These are phyloP conservation scores for Schizotus pectinicornis DNA, from an alignment of 2,888 invertebrate species.

Conservation along the genomic window DNA sequence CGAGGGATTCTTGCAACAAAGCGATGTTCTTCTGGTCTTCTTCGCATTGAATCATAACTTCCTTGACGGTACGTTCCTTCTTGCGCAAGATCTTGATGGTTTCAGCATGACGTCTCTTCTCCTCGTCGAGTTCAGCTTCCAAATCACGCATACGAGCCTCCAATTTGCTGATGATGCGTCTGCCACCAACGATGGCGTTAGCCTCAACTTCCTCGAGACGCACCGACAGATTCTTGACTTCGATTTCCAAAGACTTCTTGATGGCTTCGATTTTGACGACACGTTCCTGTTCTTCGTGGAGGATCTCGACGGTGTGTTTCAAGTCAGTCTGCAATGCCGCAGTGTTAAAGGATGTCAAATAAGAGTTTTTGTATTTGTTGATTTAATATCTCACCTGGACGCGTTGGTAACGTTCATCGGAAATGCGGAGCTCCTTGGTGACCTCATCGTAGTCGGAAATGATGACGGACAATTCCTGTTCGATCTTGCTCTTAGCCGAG, in stretches of 20 bases:
- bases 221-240: conserved; percentile 93
- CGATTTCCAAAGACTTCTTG: conserved; percentile 96
- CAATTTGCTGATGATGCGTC: conserved; percentile 96
- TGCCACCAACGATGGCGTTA: conserved; percentile 95
- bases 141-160: conserved; percentile 94
- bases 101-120: conserved; percentile 96
- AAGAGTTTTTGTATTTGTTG: neutral
- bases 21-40: conserved; percentile 96
- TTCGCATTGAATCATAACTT: conserved; percentile 92
- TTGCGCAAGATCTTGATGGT: conserved; percentile 97
- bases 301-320: conserved; percentile 91
- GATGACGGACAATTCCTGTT: conserved; percentile 89
- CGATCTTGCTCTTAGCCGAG: conserved; percentile 92
- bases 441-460: conserved; percentile 98
- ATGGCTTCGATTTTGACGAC: conserved; percentile 96
- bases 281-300: conserved; percentile 96
- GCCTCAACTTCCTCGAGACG: conserved; percentile 96
- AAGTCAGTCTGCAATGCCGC: conserved; percentile 73
- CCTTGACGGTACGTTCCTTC: conserved; percentile 97
- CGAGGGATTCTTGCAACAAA: conserved; percentile 88
- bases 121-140: conserved; percentile 94
- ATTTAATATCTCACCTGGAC: conserved; percentile 65
- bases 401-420: conserved; percentile 94
- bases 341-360: neutral
- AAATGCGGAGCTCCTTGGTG: conserved; percentile 90